These are phyloP conservation scores for Aphodius granarius DNA, from an alignment of 2,888 invertebrate species.

Conservation along the genomic window DNA sequence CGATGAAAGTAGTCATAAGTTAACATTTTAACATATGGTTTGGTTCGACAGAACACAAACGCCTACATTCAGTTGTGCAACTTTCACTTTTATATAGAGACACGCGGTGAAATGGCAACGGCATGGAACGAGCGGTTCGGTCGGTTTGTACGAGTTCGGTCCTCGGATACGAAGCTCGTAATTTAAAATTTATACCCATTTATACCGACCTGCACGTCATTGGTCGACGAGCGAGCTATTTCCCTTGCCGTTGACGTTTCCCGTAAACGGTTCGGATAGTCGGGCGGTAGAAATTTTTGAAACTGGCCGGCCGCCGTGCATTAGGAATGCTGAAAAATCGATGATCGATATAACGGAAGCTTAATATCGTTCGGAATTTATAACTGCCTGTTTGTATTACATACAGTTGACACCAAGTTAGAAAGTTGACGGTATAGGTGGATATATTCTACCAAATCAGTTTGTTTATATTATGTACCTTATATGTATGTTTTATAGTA, in stretches of 20 bases:
- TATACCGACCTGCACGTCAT: background rate
- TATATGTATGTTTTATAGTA: too few relatives aligned
- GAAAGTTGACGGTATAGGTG: background rate
- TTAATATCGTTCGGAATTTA: background rate
- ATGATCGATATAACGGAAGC: background rate
- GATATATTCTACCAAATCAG: background rate
- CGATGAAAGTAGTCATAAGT: constrained; percentile 29
- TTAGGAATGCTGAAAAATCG: background rate
- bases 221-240: background rate
- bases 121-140: constrained; percentile 32
- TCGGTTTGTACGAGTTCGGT: background rate
- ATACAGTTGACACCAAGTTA: background rate
- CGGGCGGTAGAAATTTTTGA: background rate
- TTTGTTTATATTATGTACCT: background rate
- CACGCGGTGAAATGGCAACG: constrained; percentile 30
- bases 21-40: constrained; percentile 37
- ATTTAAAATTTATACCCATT: background rate
- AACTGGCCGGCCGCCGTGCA: background rate
- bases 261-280: background rate
- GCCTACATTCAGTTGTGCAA: constrained; percentile 33
- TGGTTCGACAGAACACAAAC: constrained; percentile 28
- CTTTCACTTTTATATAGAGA: constrained; percentile 36
- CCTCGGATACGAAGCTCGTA: background rate
- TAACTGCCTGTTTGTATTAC: background rate
- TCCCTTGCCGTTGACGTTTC: background rate